Conservation (phyloP, 1,140 invertebrate species). For the Mycetomoellerius zeteki region DNA sequence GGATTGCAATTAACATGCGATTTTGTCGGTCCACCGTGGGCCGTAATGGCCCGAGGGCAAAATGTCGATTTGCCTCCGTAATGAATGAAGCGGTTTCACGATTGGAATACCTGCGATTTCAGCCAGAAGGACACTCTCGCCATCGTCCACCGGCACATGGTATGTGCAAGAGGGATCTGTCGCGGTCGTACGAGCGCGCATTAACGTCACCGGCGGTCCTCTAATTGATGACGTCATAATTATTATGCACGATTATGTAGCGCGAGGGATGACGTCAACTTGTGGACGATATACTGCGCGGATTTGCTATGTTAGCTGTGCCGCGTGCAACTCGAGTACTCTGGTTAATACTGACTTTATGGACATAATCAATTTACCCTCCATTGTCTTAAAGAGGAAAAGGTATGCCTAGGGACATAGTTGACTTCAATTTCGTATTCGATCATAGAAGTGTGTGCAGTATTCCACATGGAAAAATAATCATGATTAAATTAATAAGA, state of each 20-base stretch:
- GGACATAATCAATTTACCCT: not conserved
- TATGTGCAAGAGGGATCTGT: constrained; percentile 71
- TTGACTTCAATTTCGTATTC: not conserved
- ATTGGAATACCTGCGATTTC: constrained; percentile 66
- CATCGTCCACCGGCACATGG: constrained; percentile 10
- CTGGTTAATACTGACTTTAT: not conserved
- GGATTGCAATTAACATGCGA: constrained; percentile 38
- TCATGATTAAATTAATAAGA: too few species aligned
- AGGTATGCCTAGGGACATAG: not conserved
- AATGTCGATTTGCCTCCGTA: constrained; percentile 56
- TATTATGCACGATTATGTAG: constrained; percentile 80
- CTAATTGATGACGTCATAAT: constrained; percentile 80
- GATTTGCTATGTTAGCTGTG: constrained; percentile 29
- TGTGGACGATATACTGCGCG: constrained; percentile 72
- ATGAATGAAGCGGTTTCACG: constrained; percentile 61
- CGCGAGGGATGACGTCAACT: constrained; percentile 73
- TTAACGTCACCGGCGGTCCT: constrained; percentile 76
- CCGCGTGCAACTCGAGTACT: not conserved
- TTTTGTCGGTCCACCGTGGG: constrained; percentile 8
- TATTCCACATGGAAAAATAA: too few species aligned
- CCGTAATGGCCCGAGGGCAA: constrained; percentile 12
- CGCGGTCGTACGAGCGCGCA: constrained; percentile 71
- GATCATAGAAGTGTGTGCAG: not conserved
- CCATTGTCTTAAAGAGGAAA: not conserved
- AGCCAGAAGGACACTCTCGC: constrained; percentile 31